Evolutionary conservation across 2,888 invertebrate genomes (phyloP).

Genomic region (Papilio elwesi): DNA sequence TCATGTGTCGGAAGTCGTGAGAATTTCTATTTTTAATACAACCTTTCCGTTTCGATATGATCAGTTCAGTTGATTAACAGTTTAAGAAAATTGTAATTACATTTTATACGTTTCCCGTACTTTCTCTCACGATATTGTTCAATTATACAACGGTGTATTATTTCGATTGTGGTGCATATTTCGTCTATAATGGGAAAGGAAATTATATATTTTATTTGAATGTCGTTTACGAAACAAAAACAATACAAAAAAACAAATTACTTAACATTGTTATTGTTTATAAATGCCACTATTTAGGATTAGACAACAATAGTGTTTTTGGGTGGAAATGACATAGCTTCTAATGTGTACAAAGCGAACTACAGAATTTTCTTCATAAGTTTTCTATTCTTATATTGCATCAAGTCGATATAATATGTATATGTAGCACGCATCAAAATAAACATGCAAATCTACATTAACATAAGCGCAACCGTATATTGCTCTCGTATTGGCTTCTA

Average conservation of each 20-base stretch:
- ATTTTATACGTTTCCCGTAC: conserved; percentile 21
- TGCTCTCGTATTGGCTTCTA: too few relatives aligned
- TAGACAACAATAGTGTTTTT: too few relatives aligned
- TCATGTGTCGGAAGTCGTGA: conserved; percentile 38
- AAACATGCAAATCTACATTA: too few relatives aligned
- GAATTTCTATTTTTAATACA: conserved; percentile 29
- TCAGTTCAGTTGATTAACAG: conserved; percentile 32
- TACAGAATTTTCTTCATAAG: too few relatives aligned
- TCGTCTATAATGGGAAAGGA: not conserved
- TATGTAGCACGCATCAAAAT: too few relatives aligned
- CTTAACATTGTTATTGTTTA: not conserved
- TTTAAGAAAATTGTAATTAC: conserved; percentile 32
- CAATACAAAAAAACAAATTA: too few relatives aligned
- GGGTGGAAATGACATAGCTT: too few relatives aligned
- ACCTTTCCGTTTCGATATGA: conserved; percentile 36
- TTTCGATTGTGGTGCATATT: not conserved
- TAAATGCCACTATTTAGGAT: too few relatives aligned
- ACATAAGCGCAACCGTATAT: too few relatives aligned
- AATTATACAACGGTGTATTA: conserved; percentile 11
- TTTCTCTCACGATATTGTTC: conserved; percentile 22
- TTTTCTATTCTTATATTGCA: too few relatives aligned
- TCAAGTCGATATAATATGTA: too few relatives aligned
- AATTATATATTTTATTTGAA: not conserved
- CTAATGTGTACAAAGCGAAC: too few relatives aligned
- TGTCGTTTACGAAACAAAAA: not conserved